Percentiles rank a stretch among this genome's conserved stretches.
phyloP scores from a whole-genome alignment of 1,140 invertebrate species.

The Popillia japonica region DNA sequence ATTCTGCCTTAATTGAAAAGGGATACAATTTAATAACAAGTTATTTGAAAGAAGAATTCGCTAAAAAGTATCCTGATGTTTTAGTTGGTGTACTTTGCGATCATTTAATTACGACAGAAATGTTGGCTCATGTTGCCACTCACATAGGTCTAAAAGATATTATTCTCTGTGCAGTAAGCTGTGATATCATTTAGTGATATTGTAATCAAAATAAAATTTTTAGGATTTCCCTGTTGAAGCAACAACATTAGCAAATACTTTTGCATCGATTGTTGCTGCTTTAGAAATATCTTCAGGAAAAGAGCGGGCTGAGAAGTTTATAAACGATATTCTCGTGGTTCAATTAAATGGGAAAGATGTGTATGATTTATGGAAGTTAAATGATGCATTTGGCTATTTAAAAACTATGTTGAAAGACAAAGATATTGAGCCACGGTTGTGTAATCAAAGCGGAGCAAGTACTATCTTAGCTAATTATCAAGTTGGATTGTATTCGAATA shows the following conservation, averaged over 20 bases:
- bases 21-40: slow-evolving; percentile 70
- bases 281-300: slow-evolving; percentile 71
- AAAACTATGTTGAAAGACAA: slow-evolving; percentile 65
- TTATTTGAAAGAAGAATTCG: slow-evolving; percentile 65
- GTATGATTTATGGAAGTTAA: slow-evolving; percentile 81
- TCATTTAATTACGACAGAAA: slow-evolving; percentile 72
- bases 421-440: slow-evolving; percentile 78
- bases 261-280: slow-evolving; percentile 85
- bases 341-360: slow-evolving; percentile 81
- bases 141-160: slow-evolving; percentile 85
- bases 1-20: slow-evolving; percentile 71
- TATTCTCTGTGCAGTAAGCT: slow-evolving; percentile 74
- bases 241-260: slow-evolving; percentile 74
- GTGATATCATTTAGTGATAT: slow-evolving; percentile 41
- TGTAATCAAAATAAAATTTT: slow-evolving; percentile 50
- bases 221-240: slow-evolving; percentile 80
- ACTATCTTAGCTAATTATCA: slow-evolving; percentile 83
- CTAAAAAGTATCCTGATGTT: slow-evolving; percentile 75
- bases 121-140: slow-evolving; percentile 73
- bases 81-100: slow-evolving; percentile 67
- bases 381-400: slow-evolving; percentile 78
- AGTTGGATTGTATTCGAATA: slow-evolving; percentile 86
- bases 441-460: slow-evolving; percentile 77
- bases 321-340: slow-evolving; percentile 86
- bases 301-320: slow-evolving; percentile 74